Evolutionary conservation across 2,888 invertebrate species (phyloP), one percentile per base, ranked within the genome.

Genomic region (Punctoribates punctum): DNA sequence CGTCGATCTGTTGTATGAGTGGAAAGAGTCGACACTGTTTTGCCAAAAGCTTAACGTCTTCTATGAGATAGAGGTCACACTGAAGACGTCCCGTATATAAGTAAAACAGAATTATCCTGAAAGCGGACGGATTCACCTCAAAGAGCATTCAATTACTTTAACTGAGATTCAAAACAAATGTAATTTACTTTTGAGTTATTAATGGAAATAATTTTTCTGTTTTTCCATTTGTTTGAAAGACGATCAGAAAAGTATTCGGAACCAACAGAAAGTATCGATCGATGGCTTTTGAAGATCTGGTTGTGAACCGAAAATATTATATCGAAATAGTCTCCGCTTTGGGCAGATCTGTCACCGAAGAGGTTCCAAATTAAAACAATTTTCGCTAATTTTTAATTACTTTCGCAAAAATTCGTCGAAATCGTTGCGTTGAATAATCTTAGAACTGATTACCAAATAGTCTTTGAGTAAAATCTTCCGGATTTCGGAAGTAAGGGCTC

Each of bases 331-430:
- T 80, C 79, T 1, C 81, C 82, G 70, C 80, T 80, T 48, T 84
- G 84, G 51, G 82, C 78, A 72, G 83, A 78, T 77, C 83, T 84
- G 77, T 79, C 78, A n/a, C 73, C 15, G n/a, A 48, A 11, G 13
- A 15, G n/a, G 9, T 17, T 13, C 6, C 42, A 48, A 48, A 48
- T 48, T 5, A 48, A 8, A 34, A 60, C 29, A 42, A 25, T 5
- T 34, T 34, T 20, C 9, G 25, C 13, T 75, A 70, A 62, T 20
- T 13, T 9, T 17, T 67, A 42, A 77, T 75, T 78, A 86, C 86
- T 82, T 83, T 77, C 86, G 81, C 65, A 86, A 81, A 80, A 86
- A 86, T 79, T 86, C 86, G 60, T 85, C 83, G 81, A 84, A 87
- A 29, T 83, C 80, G 80, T 86, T 85, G 78, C 86, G 79, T 54